Evolutionary conservation across 2,888 invertebrate genomes (phyloP), one percentile per base, ranked within the genome.

Genomic region (Melipona beecheii): DNA sequence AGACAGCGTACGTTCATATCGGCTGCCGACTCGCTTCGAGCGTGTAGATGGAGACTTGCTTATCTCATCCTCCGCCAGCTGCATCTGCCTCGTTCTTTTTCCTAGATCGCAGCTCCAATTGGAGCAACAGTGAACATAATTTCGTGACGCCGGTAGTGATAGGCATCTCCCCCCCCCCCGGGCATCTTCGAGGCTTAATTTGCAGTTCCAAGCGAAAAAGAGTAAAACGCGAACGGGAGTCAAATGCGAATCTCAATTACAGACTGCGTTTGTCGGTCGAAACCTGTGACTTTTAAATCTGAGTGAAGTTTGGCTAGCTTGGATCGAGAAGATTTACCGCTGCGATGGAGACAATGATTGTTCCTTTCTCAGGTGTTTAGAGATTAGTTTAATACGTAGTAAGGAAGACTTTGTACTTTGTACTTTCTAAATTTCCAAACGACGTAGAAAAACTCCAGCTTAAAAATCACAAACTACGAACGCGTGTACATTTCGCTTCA

Each of bases 1-100:
- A 80, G 86, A 86, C 78, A 75, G 64, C 77, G 74, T 79, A 77
- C 78, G 83, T 83, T 80, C 86, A 86, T 86, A 86, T 83, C 85
- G 85, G 68, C 73, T 60, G 75, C 74, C 58, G 68, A 71, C 81
- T 66, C 71, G 79, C 76, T 78, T 82, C 52, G 68, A 71, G 75
- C 69, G 60, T 75, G 36, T 60, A 74, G 82, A 85, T 82, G n/a
- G n/a, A 85, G 73, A 43, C 71, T 73, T 79, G 80, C 77, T 80
- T 86, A 86, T 86, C 85, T 82, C 78, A 56, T 58, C 73, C 81
- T 68, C 66, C 65, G 56, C 81, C 66, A 65, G 60, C 58, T 58
- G 78, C 78, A 81, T 84, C 84, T 81, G 56, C 75, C 27, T 56
- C 73, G 27, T 56, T 62, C 43, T 65, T 80, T 75, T 75, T 73